Conservation (phyloP, 2,797 vertebrate genomes). For the Rhyacichthys aspro region DNA sequence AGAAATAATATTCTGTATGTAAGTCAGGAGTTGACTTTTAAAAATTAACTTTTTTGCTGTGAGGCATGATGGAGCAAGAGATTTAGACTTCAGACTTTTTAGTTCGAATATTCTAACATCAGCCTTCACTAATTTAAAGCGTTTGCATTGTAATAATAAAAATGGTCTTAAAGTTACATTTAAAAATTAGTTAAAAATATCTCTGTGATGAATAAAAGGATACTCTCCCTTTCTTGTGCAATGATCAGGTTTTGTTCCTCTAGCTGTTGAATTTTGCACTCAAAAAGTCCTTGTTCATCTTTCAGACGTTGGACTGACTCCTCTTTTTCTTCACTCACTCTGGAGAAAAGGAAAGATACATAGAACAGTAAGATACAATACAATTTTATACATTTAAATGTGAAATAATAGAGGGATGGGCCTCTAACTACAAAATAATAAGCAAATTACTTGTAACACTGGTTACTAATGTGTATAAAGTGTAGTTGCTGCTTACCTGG, state of each 20-base stretch:
- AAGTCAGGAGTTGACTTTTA: too few species aligned
- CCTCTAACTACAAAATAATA: not conserved
- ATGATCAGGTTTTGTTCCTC: constrained; percentile 93
- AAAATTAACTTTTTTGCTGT: too few species aligned
- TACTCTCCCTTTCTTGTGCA: constrained; percentile 93
- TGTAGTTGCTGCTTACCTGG: constrained; percentile 82
- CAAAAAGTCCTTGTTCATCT: constrained; percentile 91
- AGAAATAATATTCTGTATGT: too few species aligned
- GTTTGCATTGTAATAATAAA: too few species aligned
- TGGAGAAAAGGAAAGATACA: constrained; percentile 51
- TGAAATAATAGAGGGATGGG: not conserved
- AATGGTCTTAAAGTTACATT: too few species aligned
- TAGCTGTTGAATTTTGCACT: constrained; percentile 91
- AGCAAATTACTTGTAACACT: constrained; percentile 1
- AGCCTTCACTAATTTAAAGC: too few species aligned
- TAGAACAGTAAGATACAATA: not conserved
- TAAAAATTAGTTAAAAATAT: too few species aligned
- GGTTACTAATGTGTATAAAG: not conserved
- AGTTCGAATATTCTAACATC: too few species aligned
- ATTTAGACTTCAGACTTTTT: too few species aligned
- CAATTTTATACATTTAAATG: not conserved
- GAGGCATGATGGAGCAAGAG: too few species aligned
- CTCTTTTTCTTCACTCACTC: constrained; percentile 96
- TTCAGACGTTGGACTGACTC: constrained; percentile 89
- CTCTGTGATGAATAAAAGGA: constrained; percentile 74